Evolutionary conservation across 2,888 invertebrate genomes (phyloP).

Genomic region (Vandiemenella viatica): DNA sequence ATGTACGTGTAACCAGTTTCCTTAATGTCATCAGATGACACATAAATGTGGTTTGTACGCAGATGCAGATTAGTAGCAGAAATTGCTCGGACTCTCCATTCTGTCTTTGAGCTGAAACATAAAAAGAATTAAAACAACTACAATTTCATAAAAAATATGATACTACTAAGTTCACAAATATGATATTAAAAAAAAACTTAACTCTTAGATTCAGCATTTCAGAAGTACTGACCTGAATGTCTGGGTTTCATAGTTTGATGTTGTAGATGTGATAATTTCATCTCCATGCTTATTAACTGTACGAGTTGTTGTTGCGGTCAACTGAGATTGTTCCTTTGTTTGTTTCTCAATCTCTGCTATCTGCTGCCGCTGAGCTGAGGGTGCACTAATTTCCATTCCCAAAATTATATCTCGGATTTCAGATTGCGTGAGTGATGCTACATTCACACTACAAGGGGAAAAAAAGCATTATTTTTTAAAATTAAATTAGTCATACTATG

Average conservation of each 20-base stretch:
- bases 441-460: conserved; percentile 65
- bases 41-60: conserved; percentile 97
- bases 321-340: conserved; percentile 95
- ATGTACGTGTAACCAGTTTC: conserved; percentile 97
- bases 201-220: not conserved
- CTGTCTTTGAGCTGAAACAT: conserved; percentile 73
- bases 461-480: not conserved
- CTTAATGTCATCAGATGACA: conserved; percentile 97
- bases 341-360: conserved; percentile 99
- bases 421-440: conserved; percentile 95
- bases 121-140: conserved; percentile 1
- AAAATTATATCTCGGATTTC: conserved; percentile 98
- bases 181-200: not conserved
- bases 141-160: not conserved
- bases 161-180: not conserved
- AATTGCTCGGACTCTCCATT: conserved; percentile 96
- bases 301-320: conserved; percentile 95
- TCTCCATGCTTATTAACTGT: conserved; percentile 99
- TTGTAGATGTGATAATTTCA: conserved; percentile 97
- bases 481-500: too few relatives aligned
- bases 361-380: conserved; percentile 96
- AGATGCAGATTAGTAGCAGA: conserved; percentile 94
- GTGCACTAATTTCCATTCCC: conserved; percentile 99
- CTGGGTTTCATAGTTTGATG: conserved; percentile 96
- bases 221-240: conserved; percentile 48